These are phyloP conservation scores for Pollachius pollachius DNA, from an alignment of 2,113 vertebrate genomes.

Conservation along the genomic window DNA sequence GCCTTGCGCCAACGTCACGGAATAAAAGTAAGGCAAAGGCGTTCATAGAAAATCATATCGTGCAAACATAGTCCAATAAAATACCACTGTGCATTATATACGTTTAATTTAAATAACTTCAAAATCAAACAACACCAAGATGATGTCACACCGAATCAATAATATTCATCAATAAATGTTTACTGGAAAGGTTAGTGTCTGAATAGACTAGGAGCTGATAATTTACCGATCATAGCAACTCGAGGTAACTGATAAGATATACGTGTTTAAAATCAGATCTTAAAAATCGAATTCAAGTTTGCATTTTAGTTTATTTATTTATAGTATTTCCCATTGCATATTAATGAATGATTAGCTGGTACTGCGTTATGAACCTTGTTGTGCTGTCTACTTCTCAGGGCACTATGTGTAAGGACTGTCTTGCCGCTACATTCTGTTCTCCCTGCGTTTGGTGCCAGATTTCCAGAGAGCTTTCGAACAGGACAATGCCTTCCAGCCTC, in stretches of 20 bases:
- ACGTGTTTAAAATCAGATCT: neutral
- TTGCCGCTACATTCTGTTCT: conserved; percentile 27
- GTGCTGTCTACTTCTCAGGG: conserved; percentile 38
- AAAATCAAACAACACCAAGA: no score
- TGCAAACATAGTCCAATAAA: no score
- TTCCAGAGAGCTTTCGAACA: conserved; percentile 55
- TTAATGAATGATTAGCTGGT: no score
- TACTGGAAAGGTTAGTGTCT: neutral
- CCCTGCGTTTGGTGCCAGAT: conserved; percentile 65
- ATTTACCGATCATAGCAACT: no score
- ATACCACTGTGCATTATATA: neutral
- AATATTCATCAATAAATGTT: no score
- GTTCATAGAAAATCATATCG: no score
- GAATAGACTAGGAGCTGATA: neutral
- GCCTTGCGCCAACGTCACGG: conserved; percentile 70
- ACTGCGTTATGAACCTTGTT: neutral
- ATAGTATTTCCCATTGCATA: no score
- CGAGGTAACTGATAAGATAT: neutral
- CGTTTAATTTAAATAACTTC: neutral
- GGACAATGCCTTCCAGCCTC: conserved; percentile 12
- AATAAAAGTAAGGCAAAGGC: conserved; percentile 35
- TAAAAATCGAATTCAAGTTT: neutral
- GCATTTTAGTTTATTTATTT: no score
- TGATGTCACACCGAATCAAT: neutral
- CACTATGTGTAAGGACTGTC: conserved; percentile 50